phyloP scores from a whole-genome alignment of 2,888 invertebrate genomes.

The Athetis lepigone region DNA sequence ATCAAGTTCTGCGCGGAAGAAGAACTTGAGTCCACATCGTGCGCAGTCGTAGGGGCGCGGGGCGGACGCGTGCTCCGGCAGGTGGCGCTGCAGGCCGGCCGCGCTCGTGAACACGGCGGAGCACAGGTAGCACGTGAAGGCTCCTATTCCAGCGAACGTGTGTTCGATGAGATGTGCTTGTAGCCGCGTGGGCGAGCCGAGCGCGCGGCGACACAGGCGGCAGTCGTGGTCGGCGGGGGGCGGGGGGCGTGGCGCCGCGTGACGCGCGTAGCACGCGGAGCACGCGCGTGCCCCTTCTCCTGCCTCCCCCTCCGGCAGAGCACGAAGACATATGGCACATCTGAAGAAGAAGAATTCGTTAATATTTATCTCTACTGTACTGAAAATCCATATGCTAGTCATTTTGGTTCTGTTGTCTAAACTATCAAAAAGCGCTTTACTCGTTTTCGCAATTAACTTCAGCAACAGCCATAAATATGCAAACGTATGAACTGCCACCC shows the following conservation, averaged over 20 bases:
- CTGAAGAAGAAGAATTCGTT: not conserved
- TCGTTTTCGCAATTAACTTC: too few species aligned
- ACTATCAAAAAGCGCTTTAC: not conserved
- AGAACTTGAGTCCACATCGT: constrained; percentile 95
- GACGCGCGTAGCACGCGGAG: constrained; percentile 93
- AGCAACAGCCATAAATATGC: not conserved
- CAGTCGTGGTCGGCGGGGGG: constrained; percentile 92
- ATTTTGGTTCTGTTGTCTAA: not conserved
- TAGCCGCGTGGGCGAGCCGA: constrained; percentile 95
- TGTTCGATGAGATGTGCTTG: constrained; percentile 97
- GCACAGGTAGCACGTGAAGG: constrained; percentile 97
- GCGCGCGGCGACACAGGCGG: constrained; percentile 94
- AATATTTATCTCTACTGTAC: not conserved
- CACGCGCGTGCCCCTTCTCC: constrained; percentile 92
- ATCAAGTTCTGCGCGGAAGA: constrained; percentile 97
- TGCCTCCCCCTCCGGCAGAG: constrained; percentile 84
- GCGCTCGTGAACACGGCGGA: constrained; percentile 96
- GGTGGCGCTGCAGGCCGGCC: constrained; percentile 95
- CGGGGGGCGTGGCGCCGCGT: constrained; percentile 80
- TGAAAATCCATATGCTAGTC: too few species aligned
- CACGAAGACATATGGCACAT: constrained; percentile 91
- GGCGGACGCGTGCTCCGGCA: constrained; percentile 95
- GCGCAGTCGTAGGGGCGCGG: constrained; percentile 96
- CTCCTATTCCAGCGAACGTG: constrained; percentile 96
- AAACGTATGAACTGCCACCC: not conserved